Evolutionary conservation across 2,113 vertebrate species (phyloP), one percentile per base, ranked within the genome.

Genomic region (Malurus elegans): DNA sequence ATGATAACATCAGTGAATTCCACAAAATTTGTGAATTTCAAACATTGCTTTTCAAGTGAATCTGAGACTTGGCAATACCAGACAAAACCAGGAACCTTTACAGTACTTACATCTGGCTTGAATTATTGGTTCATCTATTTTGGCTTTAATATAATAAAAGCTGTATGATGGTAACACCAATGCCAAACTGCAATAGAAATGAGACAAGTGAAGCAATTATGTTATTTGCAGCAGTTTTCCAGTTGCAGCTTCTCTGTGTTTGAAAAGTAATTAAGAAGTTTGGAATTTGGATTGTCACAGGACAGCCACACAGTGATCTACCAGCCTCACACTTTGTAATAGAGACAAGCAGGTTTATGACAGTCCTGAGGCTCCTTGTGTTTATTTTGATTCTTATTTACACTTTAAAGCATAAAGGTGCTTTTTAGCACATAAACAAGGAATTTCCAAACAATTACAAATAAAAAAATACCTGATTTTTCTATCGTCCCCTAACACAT

Each of bases 121-220:
- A 94, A 87, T 98, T 95, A 99, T 98, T 87, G 98, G 97, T 84
- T 99, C 98, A 62, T 99, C 99, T 95, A 99, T 98, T 97, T 98
- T 99, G 86, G 99, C 99, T 98, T 99, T 99, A 98, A 99, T 99
- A 97, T 99, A 99, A 98, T 99, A 98, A 98, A 99, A 99, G 95
- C 99, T 99, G 98, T 99, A 99, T 95, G 99, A 99, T 70, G 99
- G 99, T 95, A 99, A 98, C 91, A 98, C 99, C 96, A 99, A 97
- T 79, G 99, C 99, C 98, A 99, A 98, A 98, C 99, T 99, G 98
- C 76, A 98, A 97, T 42, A 98, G 95, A 98, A 97, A 98, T 69
- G 60, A 97, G 80, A 97, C 8, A 93, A 96, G 87, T 86, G 96
- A 97, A 98, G 91, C 58, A 94, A 96, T 75, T 72, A 51, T 28